Percentiles rank a stretch among this genome's conserved stretches.
Conservation (phyloP, 2,797 vertebrate genomes). For the Carapus acus region DNA sequence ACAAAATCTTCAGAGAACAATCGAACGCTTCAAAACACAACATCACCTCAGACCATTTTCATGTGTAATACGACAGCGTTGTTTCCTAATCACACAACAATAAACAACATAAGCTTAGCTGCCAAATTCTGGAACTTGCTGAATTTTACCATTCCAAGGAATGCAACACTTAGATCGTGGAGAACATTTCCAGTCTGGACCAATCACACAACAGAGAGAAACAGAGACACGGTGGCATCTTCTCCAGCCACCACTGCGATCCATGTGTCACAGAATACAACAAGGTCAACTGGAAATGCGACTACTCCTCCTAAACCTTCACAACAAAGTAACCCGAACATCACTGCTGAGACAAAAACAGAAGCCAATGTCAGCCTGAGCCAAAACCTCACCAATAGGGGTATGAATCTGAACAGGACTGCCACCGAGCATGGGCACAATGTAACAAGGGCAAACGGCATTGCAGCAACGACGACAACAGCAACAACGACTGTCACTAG, state of each 20-base stretch:
- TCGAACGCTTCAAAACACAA: conserved; percentile 1
- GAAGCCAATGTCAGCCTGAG: conserved; percentile 2
- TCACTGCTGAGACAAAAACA: conserved; percentile 8
- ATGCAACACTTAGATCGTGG: neutral
- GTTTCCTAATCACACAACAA: neutral
- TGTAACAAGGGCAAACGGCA: conserved; percentile 8
- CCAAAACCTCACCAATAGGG: neutral
- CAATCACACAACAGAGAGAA: conserved; percentile 7
- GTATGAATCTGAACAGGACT: neutral
- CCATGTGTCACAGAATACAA: conserved; percentile 9
- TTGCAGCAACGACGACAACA: neutral
- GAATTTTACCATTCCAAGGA: neutral
- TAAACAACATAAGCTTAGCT: neutral
- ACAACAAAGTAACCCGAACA: conserved; percentile 10
- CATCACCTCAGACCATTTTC: neutral
- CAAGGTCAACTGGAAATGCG: neutral
- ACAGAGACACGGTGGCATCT: neutral
- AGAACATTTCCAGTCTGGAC: neutral
- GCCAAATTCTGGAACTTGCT: neutral
- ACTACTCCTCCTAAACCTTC: conserved; percentile 13
- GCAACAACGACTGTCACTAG: too few species aligned
- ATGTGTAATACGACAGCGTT: conserved; percentile 2
- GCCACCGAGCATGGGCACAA: neutral
- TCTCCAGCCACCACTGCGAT: conserved; percentile 1
- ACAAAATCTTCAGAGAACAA: neutral